phyloP scores from a whole-genome alignment of 2,888 invertebrate genomes.

The Leucophora obtusa region DNA sequence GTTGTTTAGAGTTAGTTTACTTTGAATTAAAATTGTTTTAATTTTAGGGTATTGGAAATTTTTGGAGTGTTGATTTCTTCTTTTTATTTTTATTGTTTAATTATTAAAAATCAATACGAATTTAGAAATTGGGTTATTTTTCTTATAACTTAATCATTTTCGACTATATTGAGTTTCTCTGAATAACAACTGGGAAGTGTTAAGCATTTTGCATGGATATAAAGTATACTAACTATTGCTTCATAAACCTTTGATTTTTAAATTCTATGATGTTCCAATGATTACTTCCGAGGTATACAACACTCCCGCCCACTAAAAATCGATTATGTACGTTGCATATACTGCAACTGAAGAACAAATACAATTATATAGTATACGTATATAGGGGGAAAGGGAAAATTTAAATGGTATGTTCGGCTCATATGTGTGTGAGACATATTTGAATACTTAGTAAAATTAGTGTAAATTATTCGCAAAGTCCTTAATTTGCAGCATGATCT shows the following conservation, averaged over 20 bases:
- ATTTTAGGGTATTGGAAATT: neutral
- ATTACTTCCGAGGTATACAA: neutral
- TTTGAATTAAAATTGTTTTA: neutral
- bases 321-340: neutral
- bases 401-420: neutral
- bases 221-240: neutral
- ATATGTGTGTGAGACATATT: neutral
- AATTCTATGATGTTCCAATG: neutral
- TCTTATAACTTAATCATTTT: neutral
- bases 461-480: neutral
- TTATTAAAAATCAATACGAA: neutral
- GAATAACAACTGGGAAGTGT: neutral
- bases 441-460: conserved; percentile 3
- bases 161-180: neutral
- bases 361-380: neutral
- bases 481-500: conserved; percentile 47
- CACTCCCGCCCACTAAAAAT: neutral
- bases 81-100: neutral
- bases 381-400: conserved; percentile 11
- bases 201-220: neutral
- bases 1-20: neutral
- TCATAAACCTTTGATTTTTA: neutral
- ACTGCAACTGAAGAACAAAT: neutral
- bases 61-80: neutral
- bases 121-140: neutral